These are phyloP conservation scores for Gadopsis bispinosus DNA, from an alignment of 2,797 vertebrate species.

Conservation along the genomic window DNA sequence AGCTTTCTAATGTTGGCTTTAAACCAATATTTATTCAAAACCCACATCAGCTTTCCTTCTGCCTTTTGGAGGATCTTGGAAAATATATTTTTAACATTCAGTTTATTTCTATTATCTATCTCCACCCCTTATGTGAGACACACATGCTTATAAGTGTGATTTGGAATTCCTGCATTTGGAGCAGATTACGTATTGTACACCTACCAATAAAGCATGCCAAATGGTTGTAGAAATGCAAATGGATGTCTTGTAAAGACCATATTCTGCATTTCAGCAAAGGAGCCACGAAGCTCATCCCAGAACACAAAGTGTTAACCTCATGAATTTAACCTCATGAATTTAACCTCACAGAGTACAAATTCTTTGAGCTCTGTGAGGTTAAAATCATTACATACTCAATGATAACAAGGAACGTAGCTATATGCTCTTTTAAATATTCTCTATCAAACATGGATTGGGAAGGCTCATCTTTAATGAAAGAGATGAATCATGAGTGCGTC, in stretches of 20 bases:
- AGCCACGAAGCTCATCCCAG: slow-evolving; percentile 43
- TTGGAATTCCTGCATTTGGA: slow-evolving; percentile 44
- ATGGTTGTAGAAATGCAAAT: slow-evolving; percentile 65
- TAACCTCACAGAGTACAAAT: slow-evolving; percentile 8
- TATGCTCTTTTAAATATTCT: slow-evolving; percentile 39
- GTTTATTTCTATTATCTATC: slow-evolving; percentile 51
- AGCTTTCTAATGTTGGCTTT: slow-evolving; percentile 63
- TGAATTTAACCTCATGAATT: too few species aligned
- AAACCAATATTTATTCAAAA: slow-evolving; percentile 66
- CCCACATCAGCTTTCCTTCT: slow-evolving; percentile 38
- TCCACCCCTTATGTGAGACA: slow-evolving; percentile 23
- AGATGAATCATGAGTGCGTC: slow-evolving; percentile 35
- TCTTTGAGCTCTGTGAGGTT: slow-evolving; percentile 57
- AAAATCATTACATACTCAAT: slow-evolving; percentile 66
- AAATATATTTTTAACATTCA: slow-evolving; percentile 30
- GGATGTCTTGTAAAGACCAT: slow-evolving; percentile 54
- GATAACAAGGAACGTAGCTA: slow-evolving; percentile 67
- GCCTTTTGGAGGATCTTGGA: slow-evolving; percentile 29
- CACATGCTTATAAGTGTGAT: slow-evolving; percentile 17
- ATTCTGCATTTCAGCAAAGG: slow-evolving; percentile 62
- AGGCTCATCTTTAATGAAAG: slow-evolving; percentile 38
- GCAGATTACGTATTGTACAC: slow-evolving; percentile 39
- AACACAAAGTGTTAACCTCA: slow-evolving; percentile 27
- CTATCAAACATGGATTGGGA: slow-evolving; percentile 52
- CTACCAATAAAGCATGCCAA: slow-evolving; percentile 27